phyloP scores from a whole-genome alignment of 2,113 vertebrate species.

The Petrocephalus microphthalmus region DNA sequence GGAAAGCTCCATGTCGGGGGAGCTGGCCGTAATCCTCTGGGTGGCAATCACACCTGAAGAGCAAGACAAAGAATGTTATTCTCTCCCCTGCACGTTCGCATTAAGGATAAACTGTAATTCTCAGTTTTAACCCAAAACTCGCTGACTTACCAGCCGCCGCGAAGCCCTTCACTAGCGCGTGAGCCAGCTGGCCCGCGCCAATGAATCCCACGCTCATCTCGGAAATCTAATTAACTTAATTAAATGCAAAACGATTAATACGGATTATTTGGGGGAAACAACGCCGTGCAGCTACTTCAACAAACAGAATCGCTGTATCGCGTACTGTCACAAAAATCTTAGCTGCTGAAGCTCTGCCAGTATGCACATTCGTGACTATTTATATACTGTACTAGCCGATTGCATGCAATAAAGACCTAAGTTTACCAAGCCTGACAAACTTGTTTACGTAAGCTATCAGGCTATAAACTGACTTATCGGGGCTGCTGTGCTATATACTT shows the following conservation, averaged over 20 bases:
- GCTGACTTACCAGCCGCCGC: constrained; percentile 70
- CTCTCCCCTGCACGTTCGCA: no score
- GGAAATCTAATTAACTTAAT: constrained; percentile 14
- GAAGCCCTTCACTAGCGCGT: constrained; percentile 78
- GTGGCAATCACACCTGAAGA: constrained; percentile 73
- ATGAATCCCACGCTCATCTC: constrained; percentile 87
- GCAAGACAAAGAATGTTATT: constrained; percentile 9
- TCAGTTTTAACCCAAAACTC: constrained; percentile 11
- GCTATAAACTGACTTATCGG: neutral
- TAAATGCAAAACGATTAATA: neutral
- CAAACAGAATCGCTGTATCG: neutral
- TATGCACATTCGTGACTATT: neutral
- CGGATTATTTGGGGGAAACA: neutral
- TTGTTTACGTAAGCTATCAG: neutral
- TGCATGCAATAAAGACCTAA: neutral
- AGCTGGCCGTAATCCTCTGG: constrained; percentile 84
- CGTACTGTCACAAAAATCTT: neutral
- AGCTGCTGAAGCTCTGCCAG: neutral
- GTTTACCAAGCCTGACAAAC: neutral
- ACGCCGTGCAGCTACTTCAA: neutral
- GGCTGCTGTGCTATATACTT: neutral
- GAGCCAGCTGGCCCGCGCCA: constrained; percentile 82
- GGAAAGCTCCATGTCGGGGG: constrained; percentile 77
- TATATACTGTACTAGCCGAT: neutral
- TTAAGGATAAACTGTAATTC: neutral